Percentiles rank a stretch among this genome's conserved stretches.
Evolutionary conservation across 2,888 invertebrate genomes (phyloP).

Genomic region (Lithophane ornitopus): DNA sequence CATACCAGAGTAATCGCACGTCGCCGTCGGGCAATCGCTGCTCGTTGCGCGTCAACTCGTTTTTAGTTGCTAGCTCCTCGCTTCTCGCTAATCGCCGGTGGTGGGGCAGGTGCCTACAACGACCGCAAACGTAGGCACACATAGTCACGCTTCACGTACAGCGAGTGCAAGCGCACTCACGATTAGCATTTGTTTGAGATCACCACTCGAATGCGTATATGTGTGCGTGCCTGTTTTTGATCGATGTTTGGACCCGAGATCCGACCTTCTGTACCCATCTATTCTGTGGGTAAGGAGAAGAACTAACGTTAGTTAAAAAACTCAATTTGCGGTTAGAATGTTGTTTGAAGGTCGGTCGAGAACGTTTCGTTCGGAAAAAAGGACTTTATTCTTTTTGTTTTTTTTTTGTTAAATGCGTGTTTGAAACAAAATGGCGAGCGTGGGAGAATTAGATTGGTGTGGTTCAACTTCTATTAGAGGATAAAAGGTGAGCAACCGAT

Average conservation of each 20-base stretch:
- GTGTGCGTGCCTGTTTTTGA: not conserved
- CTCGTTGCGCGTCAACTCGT: not conserved
- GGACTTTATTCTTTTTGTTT: slow-evolving; percentile 39
- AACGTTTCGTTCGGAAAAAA: slow-evolving; percentile 57
- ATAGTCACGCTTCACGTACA: not conserved
- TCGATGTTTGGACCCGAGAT: no score
- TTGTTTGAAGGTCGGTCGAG: slow-evolving; percentile 62
- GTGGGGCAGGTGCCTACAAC: no score
- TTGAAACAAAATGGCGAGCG: slow-evolving; percentile 52
- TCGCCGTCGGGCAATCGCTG: not conserved
- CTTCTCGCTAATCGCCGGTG: not conserved
- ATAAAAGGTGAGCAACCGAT: slow-evolving; percentile 25
- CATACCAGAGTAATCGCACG: not conserved
- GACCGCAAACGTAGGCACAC: not conserved
- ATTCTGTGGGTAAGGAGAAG: slow-evolving; percentile 43
- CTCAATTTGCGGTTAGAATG: slow-evolving; percentile 68
- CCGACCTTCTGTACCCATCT: slow-evolving; percentile 3
- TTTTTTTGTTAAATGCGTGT: slow-evolving; percentile 48
- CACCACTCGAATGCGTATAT: no score
- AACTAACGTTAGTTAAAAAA: slow-evolving; percentile 65
- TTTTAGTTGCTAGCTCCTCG: not conserved
- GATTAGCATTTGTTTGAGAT: not conserved
- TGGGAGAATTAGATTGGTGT: slow-evolving; percentile 58
- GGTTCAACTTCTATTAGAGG: slow-evolving; percentile 24
- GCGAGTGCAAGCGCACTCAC: not conserved